A percentile compares a stretch with the other conserved stretches of the same genome.
These are phyloP conservation scores for Desmodus rotundus DNA, from an alignment of 2,113 vertebrate genomes.

Conservation along the genomic window DNA sequence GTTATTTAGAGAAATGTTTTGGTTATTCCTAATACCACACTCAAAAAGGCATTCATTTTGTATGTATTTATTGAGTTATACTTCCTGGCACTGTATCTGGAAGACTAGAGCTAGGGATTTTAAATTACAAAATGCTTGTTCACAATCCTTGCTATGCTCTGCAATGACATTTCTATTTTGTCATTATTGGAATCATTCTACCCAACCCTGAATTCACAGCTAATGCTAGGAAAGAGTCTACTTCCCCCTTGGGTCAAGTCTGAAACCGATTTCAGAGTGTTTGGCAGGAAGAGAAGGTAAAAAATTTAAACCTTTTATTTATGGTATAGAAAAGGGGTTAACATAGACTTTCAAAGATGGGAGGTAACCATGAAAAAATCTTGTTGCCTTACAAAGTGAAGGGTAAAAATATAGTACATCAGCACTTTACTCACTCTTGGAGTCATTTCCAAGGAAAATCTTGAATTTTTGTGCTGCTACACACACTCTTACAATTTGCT, in stretches of 20 bases:
- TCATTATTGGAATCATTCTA: neutral
- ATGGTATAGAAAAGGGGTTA: neutral
- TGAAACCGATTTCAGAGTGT: neutral
- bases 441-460: neutral
- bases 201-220: neutral
- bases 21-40: neutral
- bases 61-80: neutral
- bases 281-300: neutral
- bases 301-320: neutral
- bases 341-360: neutral
- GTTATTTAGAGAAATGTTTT: neutral
- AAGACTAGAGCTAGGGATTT: neutral
- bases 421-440: neutral
- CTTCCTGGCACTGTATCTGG: neutral
- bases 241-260: neutral
- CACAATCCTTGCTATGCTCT: neutral
- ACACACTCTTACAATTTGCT: neutral
- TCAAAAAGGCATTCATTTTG: neutral
- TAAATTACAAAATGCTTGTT: neutral
- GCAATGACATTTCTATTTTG: neutral
- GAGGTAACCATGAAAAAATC: neutral
- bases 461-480: neutral
- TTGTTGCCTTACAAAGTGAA: neutral
- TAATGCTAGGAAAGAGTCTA: neutral
- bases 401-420: neutral